Evolutionary conservation across 2,797 vertebrate species (phyloP).

Genomic region (Mormyrops attenuatus): DNA sequence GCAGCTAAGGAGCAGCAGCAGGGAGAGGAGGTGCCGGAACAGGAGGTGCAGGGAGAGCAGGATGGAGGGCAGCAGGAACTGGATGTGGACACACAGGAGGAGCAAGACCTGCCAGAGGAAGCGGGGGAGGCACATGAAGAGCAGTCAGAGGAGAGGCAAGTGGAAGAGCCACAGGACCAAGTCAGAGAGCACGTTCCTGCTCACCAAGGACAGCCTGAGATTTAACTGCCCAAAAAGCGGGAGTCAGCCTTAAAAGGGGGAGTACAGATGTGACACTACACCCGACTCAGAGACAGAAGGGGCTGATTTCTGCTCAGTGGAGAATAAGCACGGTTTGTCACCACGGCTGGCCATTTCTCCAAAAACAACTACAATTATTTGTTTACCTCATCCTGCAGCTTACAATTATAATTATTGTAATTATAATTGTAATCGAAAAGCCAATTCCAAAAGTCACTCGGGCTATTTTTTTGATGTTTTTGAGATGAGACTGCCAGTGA

Average conservation of each 20-base stretch:
- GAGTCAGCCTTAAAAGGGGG: background rate
- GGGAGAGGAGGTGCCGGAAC: constrained; percentile 9
- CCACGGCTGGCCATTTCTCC: background rate
- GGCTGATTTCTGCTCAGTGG: background rate
- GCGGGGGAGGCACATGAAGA: background rate
- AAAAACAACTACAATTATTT: background rate
- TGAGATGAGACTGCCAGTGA: background rate
- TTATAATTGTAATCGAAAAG: background rate
- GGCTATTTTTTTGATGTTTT: background rate
- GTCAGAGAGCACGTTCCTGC: constrained; percentile 31
- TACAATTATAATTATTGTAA: background rate
- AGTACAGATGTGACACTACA: background rate
- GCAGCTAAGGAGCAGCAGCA: constrained; percentile 31
- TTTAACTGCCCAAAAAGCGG: constrained; percentile 35
- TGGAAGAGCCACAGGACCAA: constrained; percentile 22
- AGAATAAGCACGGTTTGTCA: background rate
- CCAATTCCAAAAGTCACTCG: background rate
- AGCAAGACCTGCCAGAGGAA: background rate
- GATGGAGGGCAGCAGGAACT: constrained; percentile 19
- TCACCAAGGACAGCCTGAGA: constrained; percentile 56
- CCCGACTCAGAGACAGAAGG: background rate
- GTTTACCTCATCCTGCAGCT: background rate
- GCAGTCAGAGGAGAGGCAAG: background rate
- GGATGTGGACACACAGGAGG: background rate
- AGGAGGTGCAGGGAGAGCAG: constrained; percentile 12